Evolutionary conservation across 1,140 invertebrate genomes (phyloP), one percentile per base, ranked within the genome.

Genomic region (Chironomus striatipennis): DNA sequence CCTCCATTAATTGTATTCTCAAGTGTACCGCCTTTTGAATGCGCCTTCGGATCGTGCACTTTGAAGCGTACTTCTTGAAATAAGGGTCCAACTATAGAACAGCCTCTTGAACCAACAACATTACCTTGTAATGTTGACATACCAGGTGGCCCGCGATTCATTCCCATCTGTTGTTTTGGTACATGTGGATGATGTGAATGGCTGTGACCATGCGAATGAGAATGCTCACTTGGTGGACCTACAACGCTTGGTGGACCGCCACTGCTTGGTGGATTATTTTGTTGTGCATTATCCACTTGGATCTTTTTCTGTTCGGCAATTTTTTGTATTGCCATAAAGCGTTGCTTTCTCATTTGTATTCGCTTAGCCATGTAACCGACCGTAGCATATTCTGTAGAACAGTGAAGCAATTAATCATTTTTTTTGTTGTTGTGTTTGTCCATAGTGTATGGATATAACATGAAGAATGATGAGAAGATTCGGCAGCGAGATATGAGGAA

Each of bases 301-400:
- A 90, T 87, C 83, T 94, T 94, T 85, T 94, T 94, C 83, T 95
- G 91, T 78, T 94, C 92, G 76, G 92, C 91, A 83, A 96, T 91
- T 84, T 96, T 96, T 82, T 95, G 92, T 76, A 93, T 90, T 74
- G 91, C 90, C 80, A 91, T 86, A 82, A 93, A 93, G 77, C 93
- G 87, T 84, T 94, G 94, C 85, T 95, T 96, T 79, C 94, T 86
- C 94, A 96, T 96, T 83, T 95, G 93, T 83, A 97, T 96, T 83
- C 94, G 87, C 86, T 96, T 97, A 76, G 94, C 94, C 91, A 96
- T 94, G 84, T 97, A 96, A 77, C 95, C 95, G 76, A 97, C 95
- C 74, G 93, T 94, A 75, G 94, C 95, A 82, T 96, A 96, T 86
- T 96, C 95, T 95, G 87, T 70, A 77, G 77, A 12, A 12, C 7